Evolutionary conservation across 2,797 vertebrate genomes (phyloP).

Genomic region (Manis pentadactyla): DNA sequence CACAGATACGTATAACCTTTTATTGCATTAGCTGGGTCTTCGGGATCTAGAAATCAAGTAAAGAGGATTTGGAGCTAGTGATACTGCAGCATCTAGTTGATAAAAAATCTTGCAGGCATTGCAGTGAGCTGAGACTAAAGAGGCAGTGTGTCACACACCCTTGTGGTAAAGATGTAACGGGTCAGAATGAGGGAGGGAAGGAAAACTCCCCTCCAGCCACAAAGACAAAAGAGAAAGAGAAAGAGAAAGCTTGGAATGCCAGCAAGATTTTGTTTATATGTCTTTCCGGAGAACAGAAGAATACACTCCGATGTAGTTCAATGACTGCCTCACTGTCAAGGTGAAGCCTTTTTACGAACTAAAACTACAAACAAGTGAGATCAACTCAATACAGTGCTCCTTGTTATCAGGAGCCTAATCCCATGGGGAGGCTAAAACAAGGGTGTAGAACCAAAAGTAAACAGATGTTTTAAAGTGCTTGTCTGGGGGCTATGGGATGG

Average conservation of each 20-base stretch:
- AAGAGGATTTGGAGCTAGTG: not conserved
- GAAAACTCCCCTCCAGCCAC: not conserved
- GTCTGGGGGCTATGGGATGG: fast-evolving
- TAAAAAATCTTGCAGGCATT: not conserved
- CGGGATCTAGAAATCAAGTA: not conserved
- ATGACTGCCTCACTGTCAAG: fast-evolving
- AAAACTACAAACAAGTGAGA: not conserved
- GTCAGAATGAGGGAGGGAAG: not conserved
- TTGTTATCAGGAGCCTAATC: not conserved
- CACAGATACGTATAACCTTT: constrained; percentile 4
- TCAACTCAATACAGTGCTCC: too few relatives aligned
- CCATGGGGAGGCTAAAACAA: not conserved
- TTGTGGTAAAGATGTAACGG: not conserved
- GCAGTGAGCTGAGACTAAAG: not conserved
- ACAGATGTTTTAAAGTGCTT: not conserved
- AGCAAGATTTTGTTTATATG: too few relatives aligned
- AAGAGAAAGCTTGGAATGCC: not conserved
- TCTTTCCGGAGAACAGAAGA: not conserved
- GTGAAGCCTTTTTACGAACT: not conserved
- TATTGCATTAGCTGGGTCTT: not conserved
- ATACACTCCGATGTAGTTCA: fast-evolving
- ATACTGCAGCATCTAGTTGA: not conserved
- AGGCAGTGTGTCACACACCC: not conserved
- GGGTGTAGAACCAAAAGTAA: not conserved
- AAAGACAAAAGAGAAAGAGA: not conserved